phyloP scores from a whole-genome alignment of 2,888 invertebrate species.

The Biston betularia region DNA sequence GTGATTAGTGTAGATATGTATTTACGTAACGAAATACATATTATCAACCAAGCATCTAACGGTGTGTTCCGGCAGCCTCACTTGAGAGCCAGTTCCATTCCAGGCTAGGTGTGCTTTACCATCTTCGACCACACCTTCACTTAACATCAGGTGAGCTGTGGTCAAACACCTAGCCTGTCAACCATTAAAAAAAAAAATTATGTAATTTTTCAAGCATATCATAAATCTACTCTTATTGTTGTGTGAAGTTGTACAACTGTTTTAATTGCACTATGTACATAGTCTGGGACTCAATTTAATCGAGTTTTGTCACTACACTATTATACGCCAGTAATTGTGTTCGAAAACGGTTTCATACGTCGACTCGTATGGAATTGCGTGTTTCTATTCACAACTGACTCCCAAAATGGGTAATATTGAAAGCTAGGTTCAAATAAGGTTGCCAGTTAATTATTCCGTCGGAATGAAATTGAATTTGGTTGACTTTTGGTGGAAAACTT shows the following conservation, averaged over 20 bases:
- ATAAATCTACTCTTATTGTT: too few relatives aligned
- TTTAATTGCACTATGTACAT: neutral
- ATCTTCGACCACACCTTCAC: too few relatives aligned
- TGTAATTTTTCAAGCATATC: neutral
- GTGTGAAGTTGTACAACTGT: constrained; percentile 4
- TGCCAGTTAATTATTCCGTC: neutral
- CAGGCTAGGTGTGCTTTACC: too few relatives aligned
- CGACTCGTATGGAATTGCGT: constrained; percentile 37
- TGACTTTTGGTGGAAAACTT: neutral
- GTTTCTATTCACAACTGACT: constrained; percentile 31
- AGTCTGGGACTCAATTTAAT: constrained; percentile 28
- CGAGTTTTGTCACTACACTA: constrained; percentile 33
- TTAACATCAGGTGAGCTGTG: too few relatives aligned
- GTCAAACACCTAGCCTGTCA: too few relatives aligned
- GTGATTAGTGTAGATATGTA: too few relatives aligned
- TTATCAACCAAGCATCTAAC: too few relatives aligned
- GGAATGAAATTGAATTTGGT: neutral
- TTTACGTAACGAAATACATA: too few relatives aligned
- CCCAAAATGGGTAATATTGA: constrained; percentile 12
- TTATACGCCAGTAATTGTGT: constrained; percentile 34
- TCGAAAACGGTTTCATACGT: constrained; percentile 43
- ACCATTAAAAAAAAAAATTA: too few relatives aligned
- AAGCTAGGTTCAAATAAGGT: constrained; percentile 6
- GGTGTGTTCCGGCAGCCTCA: too few relatives aligned
- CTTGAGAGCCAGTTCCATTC: too few relatives aligned